Evolutionary conservation across 2,888 invertebrate species (phyloP).

Genomic region (Mayetiola destructor): DNA sequence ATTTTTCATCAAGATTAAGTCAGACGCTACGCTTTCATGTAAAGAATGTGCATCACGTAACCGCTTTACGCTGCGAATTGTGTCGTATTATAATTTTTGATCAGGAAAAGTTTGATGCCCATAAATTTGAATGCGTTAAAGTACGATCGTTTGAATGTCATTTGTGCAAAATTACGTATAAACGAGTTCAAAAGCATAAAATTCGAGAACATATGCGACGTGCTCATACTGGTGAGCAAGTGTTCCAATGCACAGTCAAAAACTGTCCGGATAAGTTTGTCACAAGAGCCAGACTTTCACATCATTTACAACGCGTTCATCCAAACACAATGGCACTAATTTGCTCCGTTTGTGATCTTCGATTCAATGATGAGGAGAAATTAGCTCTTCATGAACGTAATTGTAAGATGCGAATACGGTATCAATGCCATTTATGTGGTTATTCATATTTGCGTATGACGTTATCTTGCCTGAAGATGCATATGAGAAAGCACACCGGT

Average conservation of each 20-base stretch:
- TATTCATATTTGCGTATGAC: background rate
- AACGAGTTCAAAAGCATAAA: background rate
- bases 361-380: background rate
- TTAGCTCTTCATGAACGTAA: background rate
- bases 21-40: background rate
- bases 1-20: background rate
- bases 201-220: background rate
- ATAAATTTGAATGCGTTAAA: conserved; percentile 1
- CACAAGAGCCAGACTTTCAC: background rate
- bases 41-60: background rate
- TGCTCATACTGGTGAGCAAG: background rate
- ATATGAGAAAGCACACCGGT: background rate
- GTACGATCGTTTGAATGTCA: background rate
- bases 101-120: background rate
- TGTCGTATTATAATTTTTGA: background rate
- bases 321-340: background rate
- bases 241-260: background rate
- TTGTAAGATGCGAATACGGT: background rate
- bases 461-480: background rate
- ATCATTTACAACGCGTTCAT: background rate
- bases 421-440: background rate
- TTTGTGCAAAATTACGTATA: background rate
- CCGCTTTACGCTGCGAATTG: background rate
- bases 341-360: background rate
- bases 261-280: background rate